Evolutionary conservation across 2,113 vertebrate species (phyloP).

Genomic region (Choloepus hoffmanni): DNA sequence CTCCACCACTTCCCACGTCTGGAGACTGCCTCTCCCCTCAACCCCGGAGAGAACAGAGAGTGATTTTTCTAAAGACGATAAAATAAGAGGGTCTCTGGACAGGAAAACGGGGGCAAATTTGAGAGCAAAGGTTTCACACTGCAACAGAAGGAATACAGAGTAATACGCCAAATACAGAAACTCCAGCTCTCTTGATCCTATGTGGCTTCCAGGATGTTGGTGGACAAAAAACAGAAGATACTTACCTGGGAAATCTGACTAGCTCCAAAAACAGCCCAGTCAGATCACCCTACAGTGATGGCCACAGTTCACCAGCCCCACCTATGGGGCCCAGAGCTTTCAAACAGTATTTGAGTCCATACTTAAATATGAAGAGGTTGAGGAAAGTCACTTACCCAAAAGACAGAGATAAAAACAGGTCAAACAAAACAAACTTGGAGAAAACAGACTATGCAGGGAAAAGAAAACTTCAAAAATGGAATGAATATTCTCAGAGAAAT

Average conservation of each 20-base stretch:
- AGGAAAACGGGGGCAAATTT: neutral
- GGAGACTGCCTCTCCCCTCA: neutral
- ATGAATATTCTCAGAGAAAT: neutral
- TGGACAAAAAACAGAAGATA: neutral
- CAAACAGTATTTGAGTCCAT: neutral
- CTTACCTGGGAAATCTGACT: neutral
- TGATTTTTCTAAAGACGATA: neutral
- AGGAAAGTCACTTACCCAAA: neutral
- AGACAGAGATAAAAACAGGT: neutral
- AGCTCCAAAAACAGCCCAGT: neutral
- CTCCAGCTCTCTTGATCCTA: neutral
- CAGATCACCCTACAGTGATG: neutral
- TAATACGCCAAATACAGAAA: neutral
- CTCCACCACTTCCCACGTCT: too few relatives aligned
- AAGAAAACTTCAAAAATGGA: neutral
- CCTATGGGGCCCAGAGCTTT: neutral
- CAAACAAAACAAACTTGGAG: neutral
- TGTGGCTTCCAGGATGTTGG: neutral
- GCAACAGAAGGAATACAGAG: neutral
- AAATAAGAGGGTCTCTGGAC: neutral
- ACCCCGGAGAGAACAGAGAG: neutral
- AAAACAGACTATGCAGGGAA: neutral
- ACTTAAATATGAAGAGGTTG: neutral
- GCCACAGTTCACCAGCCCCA: neutral
- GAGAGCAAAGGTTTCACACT: neutral